phyloP scores from a whole-genome alignment of 92 coral and sea anemone genomes.

The Bergia puertoricense region DNA sequence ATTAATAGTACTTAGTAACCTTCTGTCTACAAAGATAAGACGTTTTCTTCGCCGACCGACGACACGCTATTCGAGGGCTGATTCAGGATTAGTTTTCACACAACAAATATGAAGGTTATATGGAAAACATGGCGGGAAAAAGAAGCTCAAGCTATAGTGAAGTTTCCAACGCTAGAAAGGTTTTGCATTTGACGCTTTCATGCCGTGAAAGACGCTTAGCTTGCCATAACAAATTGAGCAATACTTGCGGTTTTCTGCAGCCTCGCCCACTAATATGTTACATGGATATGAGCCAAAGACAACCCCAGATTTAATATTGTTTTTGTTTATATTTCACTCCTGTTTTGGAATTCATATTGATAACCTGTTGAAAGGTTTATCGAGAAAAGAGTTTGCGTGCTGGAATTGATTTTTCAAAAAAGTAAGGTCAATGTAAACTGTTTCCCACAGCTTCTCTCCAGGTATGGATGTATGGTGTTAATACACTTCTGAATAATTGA shows the following conservation, averaged over 20 bases:
- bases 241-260: not conserved
- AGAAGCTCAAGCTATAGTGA: no score
- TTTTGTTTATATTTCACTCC: not conserved
- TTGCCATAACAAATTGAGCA: not conserved
- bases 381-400: not conserved
- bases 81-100: no score
- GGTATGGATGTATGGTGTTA: not conserved
- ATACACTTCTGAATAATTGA: no score
- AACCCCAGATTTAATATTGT: not conserved
- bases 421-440: not conserved
- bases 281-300: conserved; percentile 1
- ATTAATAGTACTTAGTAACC: not conserved
- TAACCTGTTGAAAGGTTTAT: not conserved
- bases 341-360: conserved; percentile 5
- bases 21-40: no score
- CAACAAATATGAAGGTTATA: no score
- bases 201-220: not conserved
- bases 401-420: not conserved
- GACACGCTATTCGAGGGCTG: not conserved
- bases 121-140: no score
- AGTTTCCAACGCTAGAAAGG: not conserved
- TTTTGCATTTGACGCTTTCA: not conserved
- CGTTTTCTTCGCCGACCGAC: not conserved
- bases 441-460: not conserved
- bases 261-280: not conserved